Evolutionary conservation across 2,113 vertebrate genomes (phyloP), one percentile per base, ranked within the genome.

Genomic region (Sinocyclocheilus rhinocerous): DNA sequence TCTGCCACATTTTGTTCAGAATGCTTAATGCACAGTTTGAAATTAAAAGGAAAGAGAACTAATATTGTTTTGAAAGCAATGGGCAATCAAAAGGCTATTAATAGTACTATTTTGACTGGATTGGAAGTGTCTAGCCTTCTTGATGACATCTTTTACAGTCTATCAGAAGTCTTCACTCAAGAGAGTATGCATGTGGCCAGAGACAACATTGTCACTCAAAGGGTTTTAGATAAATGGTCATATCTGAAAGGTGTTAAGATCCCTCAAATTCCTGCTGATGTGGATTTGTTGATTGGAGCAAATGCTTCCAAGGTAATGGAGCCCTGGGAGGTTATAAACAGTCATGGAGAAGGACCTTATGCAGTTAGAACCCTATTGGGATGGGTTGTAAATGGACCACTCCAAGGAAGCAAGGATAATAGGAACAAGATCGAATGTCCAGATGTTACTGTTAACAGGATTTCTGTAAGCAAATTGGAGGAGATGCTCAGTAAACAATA

Each of bases 1-100:
- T 20, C 55, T 20, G 55, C 55, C 55, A 57, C 55, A 57, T 57
- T 57, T 70, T 87, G 48, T 59, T 79, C 75, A 69, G 65, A 84
- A 59, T 13, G 0, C 67, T 18, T 87, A 33, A 79, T 84, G 59
- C 11, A 33, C 33, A 77, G 50, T 7, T 63, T 84, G 7, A 80
- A 84, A 52, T 55, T 29, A 57, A 78, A 55, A 1, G 24, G 50
- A 78, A 18, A 70, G 33, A 70, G 1, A 39, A 70, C 15, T 20
- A 70, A 70, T 39, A 39, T 70, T 39, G 6, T 70, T 39, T 39
- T 70, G 33, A 70, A 36, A 39, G 39, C 67, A 70, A 39, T 39
- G 67, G 6, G 15, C 16, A 36, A 70, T 20, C 29, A 70, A 39
- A 36, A 4, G 67, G 4, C 67, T 39, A 18, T 39, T 36, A 70